Conservation (phyloP, 2,888 invertebrate genomes). For the Drosophila hamatofila region DNA sequence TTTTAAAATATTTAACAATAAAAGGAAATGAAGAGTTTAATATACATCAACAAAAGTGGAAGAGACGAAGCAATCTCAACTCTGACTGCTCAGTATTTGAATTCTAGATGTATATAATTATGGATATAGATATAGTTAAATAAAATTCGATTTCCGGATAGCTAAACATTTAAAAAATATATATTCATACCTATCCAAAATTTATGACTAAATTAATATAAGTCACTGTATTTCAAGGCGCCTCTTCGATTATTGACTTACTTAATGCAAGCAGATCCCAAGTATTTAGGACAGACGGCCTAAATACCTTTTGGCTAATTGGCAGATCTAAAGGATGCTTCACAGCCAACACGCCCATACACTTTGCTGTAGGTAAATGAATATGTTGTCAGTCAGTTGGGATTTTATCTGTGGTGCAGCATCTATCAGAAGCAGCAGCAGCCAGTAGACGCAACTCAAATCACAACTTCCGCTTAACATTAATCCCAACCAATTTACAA, state of each 20-base stretch:
- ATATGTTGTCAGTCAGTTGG: slow-evolving; percentile 49
- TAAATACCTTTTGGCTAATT: slow-evolving; percentile 40
- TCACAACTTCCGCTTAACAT: slow-evolving; percentile 78
- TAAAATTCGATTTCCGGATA: neutral
- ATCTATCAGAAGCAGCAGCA: slow-evolving; percentile 29
- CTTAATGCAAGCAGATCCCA: neutral
- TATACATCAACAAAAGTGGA: too few species aligned
- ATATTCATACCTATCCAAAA: neutral
- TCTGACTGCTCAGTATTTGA: too few species aligned
- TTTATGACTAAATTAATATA: neutral
- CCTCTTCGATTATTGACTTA: slow-evolving; percentile 12
- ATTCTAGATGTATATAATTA: neutral
- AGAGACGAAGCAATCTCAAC: too few species aligned
- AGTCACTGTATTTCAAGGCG: neutral
- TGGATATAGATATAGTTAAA: neutral
- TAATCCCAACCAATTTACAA: slow-evolving; percentile 79
- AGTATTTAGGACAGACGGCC: neutral
- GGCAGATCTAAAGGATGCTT: slow-evolving; percentile 47
- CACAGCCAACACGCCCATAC: slow-evolving; percentile 63
- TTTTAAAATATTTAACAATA: too few species aligned
- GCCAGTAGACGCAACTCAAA: slow-evolving; percentile 52
- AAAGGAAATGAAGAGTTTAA: too few species aligned
- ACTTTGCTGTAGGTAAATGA: slow-evolving; percentile 74
- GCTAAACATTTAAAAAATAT: neutral
- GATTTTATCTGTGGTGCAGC: slow-evolving; percentile 43